Percentiles rank a stretch among this genome's conserved stretches.
Evolutionary conservation across 2,888 invertebrate species (phyloP).

Genomic region (Tupiocoris notatus): DNA sequence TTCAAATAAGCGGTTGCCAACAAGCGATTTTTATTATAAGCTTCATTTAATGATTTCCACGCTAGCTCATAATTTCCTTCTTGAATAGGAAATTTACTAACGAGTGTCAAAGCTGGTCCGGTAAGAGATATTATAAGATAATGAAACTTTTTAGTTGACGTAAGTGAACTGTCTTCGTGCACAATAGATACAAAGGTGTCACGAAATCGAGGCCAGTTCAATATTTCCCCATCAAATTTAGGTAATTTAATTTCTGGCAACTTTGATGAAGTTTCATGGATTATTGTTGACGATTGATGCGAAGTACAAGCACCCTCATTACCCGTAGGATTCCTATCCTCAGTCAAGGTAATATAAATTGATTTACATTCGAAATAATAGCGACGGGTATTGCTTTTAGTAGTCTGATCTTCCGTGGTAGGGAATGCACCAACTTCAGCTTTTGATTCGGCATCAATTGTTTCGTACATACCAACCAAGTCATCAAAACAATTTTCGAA

Average conservation of each 20-base stretch:
- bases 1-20: background rate
- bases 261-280: background rate
- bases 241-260: background rate
- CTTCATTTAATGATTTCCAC: background rate
- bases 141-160: background rate
- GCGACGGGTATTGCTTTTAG: too few species aligned
- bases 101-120: background rate
- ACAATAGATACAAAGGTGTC: background rate
- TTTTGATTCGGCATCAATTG: too few species aligned
- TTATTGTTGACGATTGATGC: too few species aligned
- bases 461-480: too few species aligned
- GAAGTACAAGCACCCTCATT: too few species aligned
- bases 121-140: background rate
- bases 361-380: too few species aligned
- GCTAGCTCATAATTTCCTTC: constrained; percentile 7
- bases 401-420: too few species aligned
- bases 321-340: too few species aligned
- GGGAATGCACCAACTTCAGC: too few species aligned
- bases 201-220: background rate
- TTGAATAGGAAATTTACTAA: background rate
- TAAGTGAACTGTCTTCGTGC: background rate
- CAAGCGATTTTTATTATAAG: background rate
- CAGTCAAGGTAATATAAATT: too few species aligned
- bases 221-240: background rate
- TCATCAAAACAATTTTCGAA: too few species aligned